Base-by-base conservation (phyloP, 2,888 invertebrate genomes). In the Tenthredo amoena region DNA sequence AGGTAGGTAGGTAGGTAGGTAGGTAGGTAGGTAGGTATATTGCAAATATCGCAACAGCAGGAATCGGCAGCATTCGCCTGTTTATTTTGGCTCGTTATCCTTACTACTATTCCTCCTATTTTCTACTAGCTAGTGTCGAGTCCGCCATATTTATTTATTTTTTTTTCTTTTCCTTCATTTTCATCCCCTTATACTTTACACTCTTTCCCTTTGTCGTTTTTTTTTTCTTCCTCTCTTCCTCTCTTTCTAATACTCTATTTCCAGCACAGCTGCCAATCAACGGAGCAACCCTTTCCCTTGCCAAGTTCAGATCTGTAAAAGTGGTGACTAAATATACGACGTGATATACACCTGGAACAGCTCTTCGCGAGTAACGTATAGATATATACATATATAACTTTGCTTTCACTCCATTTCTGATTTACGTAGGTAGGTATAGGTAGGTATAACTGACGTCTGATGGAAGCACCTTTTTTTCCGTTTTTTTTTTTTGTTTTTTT, bases 31-130 rank as follows among this genome's bases (percentile, higher is more conserved):
- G 85, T 34, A 68, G 18, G 82, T 65, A 85, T 86, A 89, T 87
- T 84, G 88, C 89, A 89, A 91, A 90, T 89, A 89, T 89, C 89
- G 88, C 89, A 87, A 88, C 88, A 89, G 88, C 88, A 87, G 88
- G 88, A 90, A 90, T 90, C 89, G 89, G 87, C 89, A 89, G 10
- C 4, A n/a, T 88, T 89, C 87, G 88, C 85, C 88, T 91, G 89
- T 91, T 91, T 90, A 89, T 89, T 91, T 90, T 89, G 88, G 88
- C 89, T 89, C 88, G 89, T 89, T 90, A 89, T 88, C 87, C 87
- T 86, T 10, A 12, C 62, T 58, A 71, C 68, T 58, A 15, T 55
- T 77, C 2, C 31, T 55, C n/a, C 43, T 12, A 21, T 43, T 74
- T 74, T 43, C 4, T 6, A 68, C 40, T 43, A 21, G 12, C 5